Evolutionary conservation across 1,140 invertebrate genomes (phyloP).

Genomic region (Drosophila nikananu): DNA sequence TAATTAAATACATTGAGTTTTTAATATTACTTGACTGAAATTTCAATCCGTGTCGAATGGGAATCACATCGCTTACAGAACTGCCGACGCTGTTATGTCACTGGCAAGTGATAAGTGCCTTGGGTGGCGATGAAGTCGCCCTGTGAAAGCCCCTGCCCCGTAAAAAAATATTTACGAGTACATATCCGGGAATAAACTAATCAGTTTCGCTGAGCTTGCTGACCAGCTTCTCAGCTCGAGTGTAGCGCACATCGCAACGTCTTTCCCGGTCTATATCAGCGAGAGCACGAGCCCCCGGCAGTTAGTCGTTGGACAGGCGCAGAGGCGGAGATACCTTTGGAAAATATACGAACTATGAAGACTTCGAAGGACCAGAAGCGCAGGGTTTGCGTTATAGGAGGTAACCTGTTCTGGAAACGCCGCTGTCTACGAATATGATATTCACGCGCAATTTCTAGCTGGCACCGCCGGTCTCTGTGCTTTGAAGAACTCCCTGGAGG

Average conservation of each 20-base stretch:
- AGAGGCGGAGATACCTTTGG: not conserved
- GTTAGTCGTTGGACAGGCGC: conserved; percentile 35
- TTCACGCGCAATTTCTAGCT: conserved; percentile 80
- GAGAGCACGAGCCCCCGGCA: conserved; percentile 36
- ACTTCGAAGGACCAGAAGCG: conserved; percentile 48
- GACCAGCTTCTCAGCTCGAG: not conserved
- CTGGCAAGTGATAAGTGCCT: conserved; percentile 22
- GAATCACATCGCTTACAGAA: conserved; percentile 22
- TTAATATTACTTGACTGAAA: conserved; percentile 3
- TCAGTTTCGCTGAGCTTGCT: not conserved
- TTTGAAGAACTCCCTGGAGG: conserved; percentile 87
- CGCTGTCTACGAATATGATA: not conserved
- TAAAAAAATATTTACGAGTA: not conserved
- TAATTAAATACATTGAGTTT: conserved; percentile 1
- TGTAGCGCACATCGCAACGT: conserved; percentile 25
- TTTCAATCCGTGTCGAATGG: not conserved
- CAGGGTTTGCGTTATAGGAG: conserved; percentile 88
- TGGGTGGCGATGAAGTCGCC: conserved; percentile 1
- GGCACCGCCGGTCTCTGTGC: conserved; percentile 92
- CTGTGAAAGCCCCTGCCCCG: conserved; percentile 9
- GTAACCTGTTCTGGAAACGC: conserved; percentile 26
- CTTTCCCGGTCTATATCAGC: conserved; percentile 32
- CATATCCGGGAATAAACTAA: conserved; percentile 6
- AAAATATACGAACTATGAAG: conserved; percentile 41
- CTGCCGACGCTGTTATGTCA: conserved; percentile 33